Evolutionary conservation across 2,888 invertebrate genomes (phyloP), one percentile per base, ranked within the genome.

Genomic region (Ochlodes sylvanus): DNA sequence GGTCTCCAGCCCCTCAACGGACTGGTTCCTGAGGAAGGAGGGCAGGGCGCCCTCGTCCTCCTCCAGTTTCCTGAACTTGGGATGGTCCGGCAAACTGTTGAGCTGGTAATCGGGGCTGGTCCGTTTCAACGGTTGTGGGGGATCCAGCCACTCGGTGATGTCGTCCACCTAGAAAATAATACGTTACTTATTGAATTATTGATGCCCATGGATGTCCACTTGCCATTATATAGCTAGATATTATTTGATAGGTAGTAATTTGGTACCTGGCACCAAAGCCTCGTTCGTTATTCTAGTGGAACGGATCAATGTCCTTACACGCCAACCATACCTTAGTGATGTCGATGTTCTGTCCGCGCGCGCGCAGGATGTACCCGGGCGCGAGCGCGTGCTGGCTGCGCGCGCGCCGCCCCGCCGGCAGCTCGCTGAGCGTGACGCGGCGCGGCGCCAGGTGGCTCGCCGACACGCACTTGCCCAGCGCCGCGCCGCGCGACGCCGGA

Each of bases 391-490:
- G 84, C 60, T 81, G 85, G 70, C 77, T 79, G 77, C 85, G 82
- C 73, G 82, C 78, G 68, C 77, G 79, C 73, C 67, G 69, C 47
- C 44, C 44, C 76, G 73, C 71, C 69, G 76, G 44, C 71, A 73
- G 74, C 52, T 52, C 52, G 67, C 71, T 52, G 65, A 67, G 70
- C 66, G 73, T 69, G 57, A 71, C 71, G 69, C 75, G 66, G 63
- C 47, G 79, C 73, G 38, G 79, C 76, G 82, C 78, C 71, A 92
- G 77, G 76, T 90, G 89, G 0, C 82, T 76, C n/a, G 92, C 92
- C 34, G 93, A 93, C 79, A 91, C 87, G 72, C 93, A 93, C 85
- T 93, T 92, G 83, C 89, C 91, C 0, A 91, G 85, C 44, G 84
- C 65, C 10, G 47, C 63, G 50, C 63, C 61, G 61, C 58, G 57